These are phyloP conservation scores for Troglohyphantes excavatus DNA, from an alignment of 2,888 invertebrate species.

Conservation along the genomic window DNA sequence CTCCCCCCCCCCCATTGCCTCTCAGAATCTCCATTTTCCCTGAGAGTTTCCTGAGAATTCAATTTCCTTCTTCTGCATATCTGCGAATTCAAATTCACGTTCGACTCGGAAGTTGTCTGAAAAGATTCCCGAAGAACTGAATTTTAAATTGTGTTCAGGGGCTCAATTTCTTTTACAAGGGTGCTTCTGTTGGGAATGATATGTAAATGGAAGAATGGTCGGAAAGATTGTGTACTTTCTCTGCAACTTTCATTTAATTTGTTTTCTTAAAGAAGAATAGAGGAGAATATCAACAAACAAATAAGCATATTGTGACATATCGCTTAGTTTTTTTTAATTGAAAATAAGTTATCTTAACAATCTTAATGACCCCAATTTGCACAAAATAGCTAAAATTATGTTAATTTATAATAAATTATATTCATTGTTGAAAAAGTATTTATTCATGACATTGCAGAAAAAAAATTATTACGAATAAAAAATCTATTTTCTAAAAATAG, in stretches of 20 bases:
- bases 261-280: no score
- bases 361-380: no score
- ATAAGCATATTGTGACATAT: no score
- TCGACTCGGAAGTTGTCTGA: neutral
- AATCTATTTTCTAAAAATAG: no score
- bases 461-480: no score
- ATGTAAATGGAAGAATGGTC: constrained; percentile 12
- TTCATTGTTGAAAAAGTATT: no score
- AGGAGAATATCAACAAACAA: no score
- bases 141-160: constrained; percentile 49
- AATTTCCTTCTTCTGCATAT: constrained; percentile 68
- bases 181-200: neutral
- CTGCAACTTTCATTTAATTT: neutral
- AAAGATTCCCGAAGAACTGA: constrained; percentile 65
- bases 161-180: constrained; percentile 43
- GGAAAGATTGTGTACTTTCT: neutral
- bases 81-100: constrained; percentile 29
- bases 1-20: constrained; percentile 36
- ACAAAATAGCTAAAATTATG: no score
- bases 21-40: constrained; percentile 50
- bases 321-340: no score
- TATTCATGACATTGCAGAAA: no score
- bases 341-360: no score
- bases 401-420: no score
- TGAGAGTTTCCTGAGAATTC: constrained; percentile 70